Base-by-base conservation (phyloP, 2,888 invertebrate species). In the Dicyrtoma fusca region DNA sequence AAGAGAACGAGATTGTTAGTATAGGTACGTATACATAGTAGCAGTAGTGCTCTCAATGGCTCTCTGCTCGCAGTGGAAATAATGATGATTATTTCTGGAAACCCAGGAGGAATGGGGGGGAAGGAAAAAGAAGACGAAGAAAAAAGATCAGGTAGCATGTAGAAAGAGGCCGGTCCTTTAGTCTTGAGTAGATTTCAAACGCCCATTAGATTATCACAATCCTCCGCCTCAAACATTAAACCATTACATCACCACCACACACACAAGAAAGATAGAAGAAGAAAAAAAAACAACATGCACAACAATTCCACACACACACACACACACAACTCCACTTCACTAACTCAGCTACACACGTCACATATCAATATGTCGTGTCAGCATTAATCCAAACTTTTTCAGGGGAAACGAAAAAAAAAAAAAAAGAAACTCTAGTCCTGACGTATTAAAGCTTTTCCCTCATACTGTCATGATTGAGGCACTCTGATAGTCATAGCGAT, bases 181-280 rank as follows among this genome's bases (percentile, higher is more conserved):
- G 34, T 34, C 34, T 34, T 42, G 44, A 61, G 47, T 64, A 45
- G 51, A 53, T 64, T 68, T 68, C 55, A 55, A 64, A 72, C 72
- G 66, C 72, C 68, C 66, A 66, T 61, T 51, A 62, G 19, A 69
- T 45, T 19, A 66, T 68, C 61, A 72, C 23, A 62, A 62, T 44
- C 53, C 72, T 53, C 66, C 72, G 72, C 72, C 72, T 68, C 62
- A 65, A 66, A 59, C 66, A 71, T 66, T 63, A 64, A 65, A 34
- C 21, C 34, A 55, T 45, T 47, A 69, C 47, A 53, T 57, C 64
- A 47, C 71, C 45, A 42, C 45, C n/a, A n/a, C n/a, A n/a, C n/a
- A n/a, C n/a, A n/a, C n/a, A n/a, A n/a, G n/a, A n/a, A n/a, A n/a
- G n/a, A n/a, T n/a, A n/a, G n/a, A n/a, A n/a, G n/a, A n/a, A n/a